Percentiles rank a stretch among this genome's conserved stretches.
phyloP scores from a whole-genome alignment of 2,113 vertebrate genomes.

The Telmatochromis bifrenatus region DNA sequence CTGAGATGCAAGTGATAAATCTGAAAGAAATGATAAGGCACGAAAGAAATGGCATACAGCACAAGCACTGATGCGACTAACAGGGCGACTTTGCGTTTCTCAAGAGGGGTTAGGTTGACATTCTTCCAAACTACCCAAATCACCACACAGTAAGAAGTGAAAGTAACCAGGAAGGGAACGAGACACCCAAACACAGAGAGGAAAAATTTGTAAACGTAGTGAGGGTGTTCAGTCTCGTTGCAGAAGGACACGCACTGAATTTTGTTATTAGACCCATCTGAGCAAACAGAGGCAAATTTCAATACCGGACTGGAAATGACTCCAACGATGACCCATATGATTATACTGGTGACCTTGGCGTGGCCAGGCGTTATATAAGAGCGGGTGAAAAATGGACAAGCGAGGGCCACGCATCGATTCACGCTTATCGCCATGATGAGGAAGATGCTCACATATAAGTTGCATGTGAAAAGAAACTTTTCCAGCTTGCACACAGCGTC shows the following conservation, averaged over 20 bases:
- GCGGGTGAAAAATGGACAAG: conserved; percentile 69
- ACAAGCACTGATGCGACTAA: conserved; percentile 64
- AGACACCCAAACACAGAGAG: conserved; percentile 66
- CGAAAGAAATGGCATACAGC: conserved; percentile 74
- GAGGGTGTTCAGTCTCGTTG: rapidly evolving
- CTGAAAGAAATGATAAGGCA: conserved; percentile 74
- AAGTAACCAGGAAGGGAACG: conserved; percentile 73
- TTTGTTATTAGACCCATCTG: rapidly evolving
- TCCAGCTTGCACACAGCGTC: conserved; percentile 63
- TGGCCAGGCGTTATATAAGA: conserved; percentile 58
- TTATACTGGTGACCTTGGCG: conserved; percentile 45
- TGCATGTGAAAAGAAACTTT: conserved; percentile 77
- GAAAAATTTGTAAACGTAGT: conserved; percentile 61
- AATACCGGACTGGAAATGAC: conserved; percentile 65
- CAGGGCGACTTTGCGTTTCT: conserved; percentile 69
- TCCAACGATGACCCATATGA: conserved; percentile 63
- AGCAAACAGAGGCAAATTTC: conserved; percentile 54
- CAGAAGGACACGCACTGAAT: conserved; percentile 22
- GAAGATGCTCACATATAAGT: conserved; percentile 75
- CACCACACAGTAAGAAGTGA: conserved; percentile 66
- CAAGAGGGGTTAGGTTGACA: conserved; percentile 14
- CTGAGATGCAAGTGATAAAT: conserved; percentile 39
- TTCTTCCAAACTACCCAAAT: conserved; percentile 62
- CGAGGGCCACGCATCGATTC: conserved; percentile 74
- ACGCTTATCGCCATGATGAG: conserved; percentile 81